These are phyloP conservation scores for Melitaea athalia DNA, from an alignment of 2,888 invertebrate genomes.

Conservation along the genomic window DNA sequence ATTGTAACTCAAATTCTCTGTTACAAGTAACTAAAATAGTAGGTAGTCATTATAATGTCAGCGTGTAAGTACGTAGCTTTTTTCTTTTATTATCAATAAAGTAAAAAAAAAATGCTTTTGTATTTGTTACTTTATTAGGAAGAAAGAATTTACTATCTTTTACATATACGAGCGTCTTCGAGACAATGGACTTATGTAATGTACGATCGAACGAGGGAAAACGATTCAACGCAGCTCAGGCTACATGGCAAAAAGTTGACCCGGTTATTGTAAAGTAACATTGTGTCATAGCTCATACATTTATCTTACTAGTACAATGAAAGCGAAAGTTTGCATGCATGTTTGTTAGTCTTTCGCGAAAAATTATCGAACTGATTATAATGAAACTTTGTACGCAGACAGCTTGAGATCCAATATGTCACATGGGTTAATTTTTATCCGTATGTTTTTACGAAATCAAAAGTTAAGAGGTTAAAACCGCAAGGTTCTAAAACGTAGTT, in stretches of 20 bases:
- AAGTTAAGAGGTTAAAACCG: no score
- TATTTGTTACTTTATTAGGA: not conserved
- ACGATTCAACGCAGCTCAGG: not conserved
- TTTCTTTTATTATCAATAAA: not conserved
- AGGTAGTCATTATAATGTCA: no score
- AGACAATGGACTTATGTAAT: conserved; percentile 11
- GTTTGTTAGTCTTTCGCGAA: not conserved
- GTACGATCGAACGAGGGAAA: conserved; percentile 6
- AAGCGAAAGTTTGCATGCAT: not conserved
- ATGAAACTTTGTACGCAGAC: no score
- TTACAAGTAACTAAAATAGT: no score
- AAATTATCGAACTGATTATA: no score
- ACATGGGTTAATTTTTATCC: no score
- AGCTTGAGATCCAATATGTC: no score
- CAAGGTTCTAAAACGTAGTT: no score
- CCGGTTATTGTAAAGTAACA: conserved; percentile 7
- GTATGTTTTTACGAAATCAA: no score
- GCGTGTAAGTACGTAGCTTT: no score
- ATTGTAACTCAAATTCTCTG: no score
- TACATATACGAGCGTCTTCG: conserved; percentile 1
- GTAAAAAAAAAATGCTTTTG: not conserved
- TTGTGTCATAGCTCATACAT: conserved; percentile 5
- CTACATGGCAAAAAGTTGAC: conserved; percentile 15
- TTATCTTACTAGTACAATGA: not conserved
- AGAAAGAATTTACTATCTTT: conserved; percentile 3